Base-by-base conservation (phyloP, 2,113 vertebrate species). In the Thunnus thynnus region DNA sequence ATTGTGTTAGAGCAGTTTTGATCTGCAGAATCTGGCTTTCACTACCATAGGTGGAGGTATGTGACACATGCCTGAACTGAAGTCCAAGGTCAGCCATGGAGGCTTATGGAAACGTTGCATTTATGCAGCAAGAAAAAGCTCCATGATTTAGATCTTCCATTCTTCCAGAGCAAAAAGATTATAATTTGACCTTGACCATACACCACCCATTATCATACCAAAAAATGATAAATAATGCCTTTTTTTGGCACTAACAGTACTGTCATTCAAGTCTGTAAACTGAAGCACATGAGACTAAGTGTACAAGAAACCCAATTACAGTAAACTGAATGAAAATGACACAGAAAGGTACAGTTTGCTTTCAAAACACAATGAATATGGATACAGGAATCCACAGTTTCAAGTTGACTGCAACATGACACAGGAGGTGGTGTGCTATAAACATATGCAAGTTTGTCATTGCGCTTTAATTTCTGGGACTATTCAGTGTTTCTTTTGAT, bases 1-100 rank as follows among this genome's bases (percentile, higher is more conserved):
- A 93, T 90, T 93, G 92, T 94, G 87, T 91, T 75, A 2, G 72
- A 76, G 58, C 10, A 3, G 52, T 80, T 84, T 74, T 62, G 50
- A 77, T 86, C 76, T 54, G 64, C 63, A 76, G 58, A 77, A 71
- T 71, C 36, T 84, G 72, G 46, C 65, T 69, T 85, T 85, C 76
- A 76, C 62, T 66, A 60, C 47, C 20, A 20, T 66, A 87, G 79
- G 52, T 86, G 36, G 73, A 68, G 62, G 20, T 57, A 50, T 71
- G 54, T 32, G 61, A 68, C 47, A 17, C 72, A 83, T 11, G 44
- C 22, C 57, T 64, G 47, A 71, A 67, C 54, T 27, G 4, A 72
- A 64, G 67, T 69, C 77, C 68, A 86, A 78, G 84, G 80, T 72
- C 63, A 81, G 55, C 4, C 18, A 36, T n/a, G 17, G 4, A 50